Conservation (phyloP, 2,888 invertebrate genomes). For the Netelia virgata region DNA sequence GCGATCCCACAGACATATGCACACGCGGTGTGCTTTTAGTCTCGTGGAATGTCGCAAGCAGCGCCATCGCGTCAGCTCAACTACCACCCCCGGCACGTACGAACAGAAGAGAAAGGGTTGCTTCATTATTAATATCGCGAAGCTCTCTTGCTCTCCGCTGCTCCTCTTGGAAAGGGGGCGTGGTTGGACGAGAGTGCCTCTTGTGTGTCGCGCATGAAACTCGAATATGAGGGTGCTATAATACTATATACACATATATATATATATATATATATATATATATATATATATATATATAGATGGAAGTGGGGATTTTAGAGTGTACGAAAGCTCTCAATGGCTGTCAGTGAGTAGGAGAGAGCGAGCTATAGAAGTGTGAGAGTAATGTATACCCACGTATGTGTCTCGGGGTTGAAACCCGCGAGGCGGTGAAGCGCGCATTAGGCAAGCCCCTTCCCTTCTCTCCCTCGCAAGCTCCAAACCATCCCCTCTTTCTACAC, state of each 20-base stretch:
- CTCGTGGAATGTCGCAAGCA: slow-evolving; percentile 1
- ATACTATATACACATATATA: slow-evolving; percentile 11
- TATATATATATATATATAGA: slow-evolving; percentile 8
- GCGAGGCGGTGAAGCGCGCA: slow-evolving; percentile 55
- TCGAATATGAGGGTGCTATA: slow-evolving; percentile 46
- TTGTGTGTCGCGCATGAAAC: slow-evolving; percentile 57
- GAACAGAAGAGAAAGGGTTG: slow-evolving; percentile 43
- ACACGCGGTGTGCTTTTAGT: too few relatives aligned
- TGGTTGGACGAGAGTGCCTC: slow-evolving; percentile 61
- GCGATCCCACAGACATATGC: background rate
- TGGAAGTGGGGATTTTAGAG: slow-evolving; percentile 24
- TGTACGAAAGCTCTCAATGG: slow-evolving; percentile 52
- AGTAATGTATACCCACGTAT: background rate
- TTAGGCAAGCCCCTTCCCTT: slow-evolving; percentile 16
- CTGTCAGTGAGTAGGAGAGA: slow-evolving; percentile 30
- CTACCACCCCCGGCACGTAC: background rate
- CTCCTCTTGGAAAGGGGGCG: slow-evolving; percentile 6
- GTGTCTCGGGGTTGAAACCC: slow-evolving; percentile 38
- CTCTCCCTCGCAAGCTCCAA: background rate
- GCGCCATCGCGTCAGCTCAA: slow-evolving; percentile 21
- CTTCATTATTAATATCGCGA: slow-evolving; percentile 65
- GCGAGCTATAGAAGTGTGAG: background rate
- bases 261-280: slow-evolving; percentile 11
- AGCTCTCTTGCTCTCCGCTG: slow-evolving; percentile 26
- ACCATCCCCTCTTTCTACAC: slow-evolving; percentile 11